Evolutionary conservation across 2,888 invertebrate species (phyloP).

Genomic region (Heliothis peltigera): DNA sequence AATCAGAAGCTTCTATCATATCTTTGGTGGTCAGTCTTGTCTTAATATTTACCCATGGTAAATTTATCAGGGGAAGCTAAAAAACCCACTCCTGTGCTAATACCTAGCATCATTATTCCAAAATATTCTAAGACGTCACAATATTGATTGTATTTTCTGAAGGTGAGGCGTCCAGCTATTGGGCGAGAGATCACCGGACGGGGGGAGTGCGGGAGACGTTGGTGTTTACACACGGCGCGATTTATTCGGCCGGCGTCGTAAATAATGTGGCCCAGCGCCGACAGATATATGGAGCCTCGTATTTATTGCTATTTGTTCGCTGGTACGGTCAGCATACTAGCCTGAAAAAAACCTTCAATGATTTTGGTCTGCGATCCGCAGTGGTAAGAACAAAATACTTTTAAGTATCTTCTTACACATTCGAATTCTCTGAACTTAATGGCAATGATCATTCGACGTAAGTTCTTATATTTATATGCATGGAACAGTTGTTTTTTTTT

Average conservation of each 20-base stretch:
- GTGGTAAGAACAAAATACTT: too few relatives aligned
- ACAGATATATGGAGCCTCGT: constrained; percentile 85
- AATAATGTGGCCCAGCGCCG: constrained; percentile 80
- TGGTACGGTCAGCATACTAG: constrained; percentile 69
- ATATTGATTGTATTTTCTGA: constrained; percentile 13
- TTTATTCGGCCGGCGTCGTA: constrained; percentile 79
- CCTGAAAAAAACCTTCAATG: background rate
- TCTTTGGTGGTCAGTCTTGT: background rate
- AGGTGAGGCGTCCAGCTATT: constrained; percentile 35
- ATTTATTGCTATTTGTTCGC: constrained; percentile 83
- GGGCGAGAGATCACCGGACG: constrained; percentile 16
- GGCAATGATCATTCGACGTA: too few relatives aligned
- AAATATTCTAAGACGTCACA: background rate
- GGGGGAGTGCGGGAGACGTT: constrained; percentile 1
- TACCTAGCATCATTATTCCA: background rate
- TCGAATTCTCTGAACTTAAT: too few relatives aligned
- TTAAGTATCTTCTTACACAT: too few relatives aligned
- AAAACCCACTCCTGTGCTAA: background rate
- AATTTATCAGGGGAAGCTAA: background rate
- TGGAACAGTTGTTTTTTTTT: too few relatives aligned
- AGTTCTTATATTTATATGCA: too few relatives aligned
- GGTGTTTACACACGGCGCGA: constrained; percentile 83
- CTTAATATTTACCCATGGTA: background rate
- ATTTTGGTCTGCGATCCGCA: too few relatives aligned
- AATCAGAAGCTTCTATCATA: background rate